A percentile compares a stretch with the other conserved stretches of the same genome.
These are phyloP conservation scores for Gambusia holbrooki DNA, from an alignment of 2,113 vertebrate genomes.

Conservation along the genomic window DNA sequence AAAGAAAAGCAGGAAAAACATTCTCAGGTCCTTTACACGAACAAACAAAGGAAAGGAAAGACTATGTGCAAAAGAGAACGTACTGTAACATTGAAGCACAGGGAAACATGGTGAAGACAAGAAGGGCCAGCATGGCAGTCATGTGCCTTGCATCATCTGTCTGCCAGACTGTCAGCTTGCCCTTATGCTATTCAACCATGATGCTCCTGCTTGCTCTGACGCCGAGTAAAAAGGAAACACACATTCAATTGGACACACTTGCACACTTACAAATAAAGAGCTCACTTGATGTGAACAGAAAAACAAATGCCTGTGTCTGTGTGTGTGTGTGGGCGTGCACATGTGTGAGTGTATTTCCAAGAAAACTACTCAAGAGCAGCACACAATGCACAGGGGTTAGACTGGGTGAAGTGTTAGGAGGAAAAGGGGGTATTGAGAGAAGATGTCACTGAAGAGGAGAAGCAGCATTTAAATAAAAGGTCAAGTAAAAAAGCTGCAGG, in stretches of 20 bases:
- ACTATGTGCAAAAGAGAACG: constrained; percentile 12
- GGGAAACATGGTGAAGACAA: constrained; percentile 15
- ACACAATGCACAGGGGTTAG: constrained; percentile 47
- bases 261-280: constrained; percentile 21
- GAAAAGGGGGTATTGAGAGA: constrained; percentile 45
- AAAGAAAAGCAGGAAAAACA: constrained; percentile 4
- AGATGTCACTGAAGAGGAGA: constrained; percentile 47
- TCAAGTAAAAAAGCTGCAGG: constrained; percentile 46
- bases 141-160: constrained; percentile 41
- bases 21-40: not conserved
- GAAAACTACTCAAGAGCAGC: constrained; percentile 32
- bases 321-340: not conserved
- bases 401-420: constrained; percentile 59
- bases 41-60: not conserved
- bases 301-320: not conserved
- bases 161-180: constrained; percentile 57
- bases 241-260: constrained; percentile 5
- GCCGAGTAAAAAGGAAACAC: constrained; percentile 1
- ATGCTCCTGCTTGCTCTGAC: constrained; percentile 35
- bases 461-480: constrained; percentile 60
- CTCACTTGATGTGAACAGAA: constrained; percentile 28
- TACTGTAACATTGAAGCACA: constrained; percentile 9
- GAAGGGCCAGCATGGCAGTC: constrained; percentile 25
- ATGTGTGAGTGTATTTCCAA: constrained; percentile 8
- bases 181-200: constrained; percentile 55